These are phyloP conservation scores for Leptarthrus brevirostris DNA, from an alignment of 2,888 invertebrate genomes.

Conservation along the genomic window DNA sequence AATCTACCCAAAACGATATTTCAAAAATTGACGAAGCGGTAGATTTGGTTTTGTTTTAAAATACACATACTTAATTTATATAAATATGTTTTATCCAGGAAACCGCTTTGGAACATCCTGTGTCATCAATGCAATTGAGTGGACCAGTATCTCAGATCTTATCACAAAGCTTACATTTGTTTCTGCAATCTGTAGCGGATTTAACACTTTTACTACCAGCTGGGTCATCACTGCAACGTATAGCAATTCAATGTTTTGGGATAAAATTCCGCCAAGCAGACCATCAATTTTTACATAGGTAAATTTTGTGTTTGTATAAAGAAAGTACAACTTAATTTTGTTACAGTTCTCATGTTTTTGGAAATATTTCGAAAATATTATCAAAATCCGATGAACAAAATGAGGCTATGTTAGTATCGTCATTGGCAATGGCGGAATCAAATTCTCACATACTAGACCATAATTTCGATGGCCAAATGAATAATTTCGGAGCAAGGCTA, in stretches of 20 bases:
- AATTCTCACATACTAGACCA: conserved; percentile 62
- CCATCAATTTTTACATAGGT: conserved; percentile 88
- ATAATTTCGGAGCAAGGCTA: conserved; percentile 60
- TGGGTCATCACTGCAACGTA: conserved; percentile 88
- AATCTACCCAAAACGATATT: conserved; percentile 69
- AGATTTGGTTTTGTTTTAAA: conserved; percentile 43
- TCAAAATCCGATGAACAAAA: conserved; percentile 88
- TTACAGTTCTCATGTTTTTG: conserved; percentile 90
- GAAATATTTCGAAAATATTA: conserved; percentile 94
- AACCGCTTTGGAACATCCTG: conserved; percentile 74
- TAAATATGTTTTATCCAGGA: conserved; percentile 64
- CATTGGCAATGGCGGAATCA: conserved; percentile 60
- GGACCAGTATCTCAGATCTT: conserved; percentile 76
- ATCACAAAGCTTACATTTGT: conserved; percentile 82
- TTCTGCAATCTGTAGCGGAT: conserved; percentile 91
- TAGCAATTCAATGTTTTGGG: conserved; percentile 94
- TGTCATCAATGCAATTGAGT: conserved; percentile 82
- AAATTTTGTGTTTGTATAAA: background rate
- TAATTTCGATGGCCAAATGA: conserved; percentile 55
- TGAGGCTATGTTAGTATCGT: conserved; percentile 67
- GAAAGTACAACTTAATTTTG: background rate
- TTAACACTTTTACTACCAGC: conserved; percentile 89
- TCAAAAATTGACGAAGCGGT: conserved; percentile 62
- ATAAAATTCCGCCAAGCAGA: conserved; percentile 89
- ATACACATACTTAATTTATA: too few species aligned